These are phyloP conservation scores for Ia io DNA, from an alignment of 2,113 vertebrate genomes.

Conservation along the genomic window DNA sequence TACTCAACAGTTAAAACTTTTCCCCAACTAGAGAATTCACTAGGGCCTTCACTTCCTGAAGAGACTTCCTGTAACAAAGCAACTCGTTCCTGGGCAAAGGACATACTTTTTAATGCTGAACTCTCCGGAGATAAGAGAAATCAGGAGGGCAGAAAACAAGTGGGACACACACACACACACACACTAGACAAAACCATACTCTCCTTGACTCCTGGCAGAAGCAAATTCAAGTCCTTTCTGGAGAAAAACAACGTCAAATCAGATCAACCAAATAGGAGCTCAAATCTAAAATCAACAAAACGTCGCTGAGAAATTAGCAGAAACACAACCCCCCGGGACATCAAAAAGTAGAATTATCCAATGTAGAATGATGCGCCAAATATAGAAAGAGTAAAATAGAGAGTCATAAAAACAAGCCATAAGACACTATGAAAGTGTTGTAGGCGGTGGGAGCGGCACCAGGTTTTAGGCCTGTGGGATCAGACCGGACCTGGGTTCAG, in stretches of 20 bases:
- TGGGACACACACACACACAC: background rate
- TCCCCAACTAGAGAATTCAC: background rate
- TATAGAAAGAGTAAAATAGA: background rate
- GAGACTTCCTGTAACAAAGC: background rate
- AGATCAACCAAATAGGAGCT: background rate
- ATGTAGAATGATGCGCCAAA: background rate
- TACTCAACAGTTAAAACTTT: background rate
- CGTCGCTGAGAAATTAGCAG: background rate
- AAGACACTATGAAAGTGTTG: background rate
- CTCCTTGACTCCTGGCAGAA: background rate
- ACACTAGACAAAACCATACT: background rate
- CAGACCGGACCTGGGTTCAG: background rate
- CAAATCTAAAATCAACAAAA: background rate
- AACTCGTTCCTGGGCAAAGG: background rate
- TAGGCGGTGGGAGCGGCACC: background rate
- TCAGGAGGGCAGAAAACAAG: background rate
- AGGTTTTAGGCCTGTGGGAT: background rate
- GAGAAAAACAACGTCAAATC: conserved; percentile 9
- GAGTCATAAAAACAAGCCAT: background rate
- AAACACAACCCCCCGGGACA: background rate
- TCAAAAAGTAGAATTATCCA: background rate
- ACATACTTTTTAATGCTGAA: background rate
- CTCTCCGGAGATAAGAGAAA: background rate
- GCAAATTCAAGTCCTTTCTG: conserved; percentile 29
- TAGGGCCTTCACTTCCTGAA: background rate